Evolutionary conservation across 2,797 vertebrate genomes (phyloP).

Genomic region (Coregonus sp.): DNA sequence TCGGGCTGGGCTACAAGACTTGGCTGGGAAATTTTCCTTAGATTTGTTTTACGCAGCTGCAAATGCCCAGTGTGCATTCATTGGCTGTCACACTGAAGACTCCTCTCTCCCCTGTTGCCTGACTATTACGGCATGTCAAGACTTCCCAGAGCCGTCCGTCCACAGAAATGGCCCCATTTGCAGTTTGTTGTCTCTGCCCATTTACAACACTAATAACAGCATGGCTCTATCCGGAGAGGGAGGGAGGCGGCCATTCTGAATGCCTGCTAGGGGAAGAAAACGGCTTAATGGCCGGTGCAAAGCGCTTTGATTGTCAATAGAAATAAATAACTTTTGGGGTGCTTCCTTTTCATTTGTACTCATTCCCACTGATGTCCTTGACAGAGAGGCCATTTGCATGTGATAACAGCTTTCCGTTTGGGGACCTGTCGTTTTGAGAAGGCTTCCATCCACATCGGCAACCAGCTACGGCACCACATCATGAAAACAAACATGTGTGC

Average conservation of each 20-base stretch:
- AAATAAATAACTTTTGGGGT: conserved; percentile 56
- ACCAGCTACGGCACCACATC: conserved; percentile 27
- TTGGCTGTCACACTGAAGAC: conserved; percentile 47
- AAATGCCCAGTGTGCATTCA: conserved; percentile 46
- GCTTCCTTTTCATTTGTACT: conserved; percentile 57
- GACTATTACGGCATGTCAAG: conserved; percentile 63
- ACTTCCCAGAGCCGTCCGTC: conserved; percentile 61
- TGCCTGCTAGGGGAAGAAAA: conserved; percentile 51
- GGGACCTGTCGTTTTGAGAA: conserved; percentile 33
- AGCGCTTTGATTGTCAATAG: conserved; percentile 59
- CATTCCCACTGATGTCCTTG: conserved; percentile 51
- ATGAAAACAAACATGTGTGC: conserved; percentile 19
- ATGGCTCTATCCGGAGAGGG: conserved; percentile 26
- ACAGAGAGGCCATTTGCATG: conserved; percentile 60
- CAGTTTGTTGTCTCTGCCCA: conserved; percentile 48
- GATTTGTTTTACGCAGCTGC: conserved; percentile 53
- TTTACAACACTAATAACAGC: conserved; percentile 45
- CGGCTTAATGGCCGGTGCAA: conserved; percentile 48
- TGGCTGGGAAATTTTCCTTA: conserved; percentile 43
- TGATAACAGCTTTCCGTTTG: conserved; percentile 41
- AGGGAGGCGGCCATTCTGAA: conserved; percentile 42
- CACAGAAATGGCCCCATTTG: conserved; percentile 60
- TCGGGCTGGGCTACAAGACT: conserved; percentile 33
- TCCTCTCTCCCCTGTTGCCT: conserved; percentile 50
- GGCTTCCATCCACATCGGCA: conserved; percentile 17